Evolutionary conservation across 2,888 invertebrate genomes (phyloP).

Genomic region (Drosophila merina): DNA sequence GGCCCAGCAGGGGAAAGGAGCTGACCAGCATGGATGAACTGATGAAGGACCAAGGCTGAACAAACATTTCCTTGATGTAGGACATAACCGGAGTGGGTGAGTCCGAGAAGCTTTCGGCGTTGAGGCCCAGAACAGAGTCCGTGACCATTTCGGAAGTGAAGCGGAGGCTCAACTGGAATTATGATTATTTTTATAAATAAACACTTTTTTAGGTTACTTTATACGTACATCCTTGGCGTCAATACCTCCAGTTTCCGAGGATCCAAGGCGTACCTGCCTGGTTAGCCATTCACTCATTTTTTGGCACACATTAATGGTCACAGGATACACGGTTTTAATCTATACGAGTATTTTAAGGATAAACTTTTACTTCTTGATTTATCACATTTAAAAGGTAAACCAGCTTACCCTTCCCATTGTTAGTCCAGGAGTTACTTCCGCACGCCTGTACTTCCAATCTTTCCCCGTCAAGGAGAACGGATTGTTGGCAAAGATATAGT

Average conservation of each 20-base stretch:
- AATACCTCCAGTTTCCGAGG: constrained; percentile 72
- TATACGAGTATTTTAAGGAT: constrained; percentile 35
- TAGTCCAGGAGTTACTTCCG: constrained; percentile 85
- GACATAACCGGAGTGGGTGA: constrained; percentile 77
- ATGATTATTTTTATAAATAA: neutral
- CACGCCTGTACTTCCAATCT: constrained; percentile 85
- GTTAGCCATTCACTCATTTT: constrained; percentile 83
- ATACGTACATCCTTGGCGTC: constrained; percentile 83
- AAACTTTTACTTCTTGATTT: neutral
- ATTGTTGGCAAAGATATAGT: constrained; percentile 84
- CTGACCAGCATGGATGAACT: constrained; percentile 60
- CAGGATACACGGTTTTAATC: constrained; percentile 84
- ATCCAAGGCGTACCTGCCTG: constrained; percentile 65
- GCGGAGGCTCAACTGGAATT: constrained; percentile 72
- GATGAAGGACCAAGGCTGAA: constrained; percentile 60
- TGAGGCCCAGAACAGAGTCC: constrained; percentile 84
- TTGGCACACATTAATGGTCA: constrained; percentile 84
- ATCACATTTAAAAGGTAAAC: neutral
- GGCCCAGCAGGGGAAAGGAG: constrained; percentile 67
- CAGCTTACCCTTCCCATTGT: constrained; percentile 84
- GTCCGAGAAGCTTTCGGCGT: constrained; percentile 82
- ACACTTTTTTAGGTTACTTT: neutral
- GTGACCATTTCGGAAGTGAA: constrained; percentile 84
- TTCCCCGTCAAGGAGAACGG: constrained; percentile 84
- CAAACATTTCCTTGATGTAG: constrained; percentile 74